phyloP scores from a whole-genome alignment of 2,797 vertebrate genomes.

The Lithobates sylvaticus region DNA sequence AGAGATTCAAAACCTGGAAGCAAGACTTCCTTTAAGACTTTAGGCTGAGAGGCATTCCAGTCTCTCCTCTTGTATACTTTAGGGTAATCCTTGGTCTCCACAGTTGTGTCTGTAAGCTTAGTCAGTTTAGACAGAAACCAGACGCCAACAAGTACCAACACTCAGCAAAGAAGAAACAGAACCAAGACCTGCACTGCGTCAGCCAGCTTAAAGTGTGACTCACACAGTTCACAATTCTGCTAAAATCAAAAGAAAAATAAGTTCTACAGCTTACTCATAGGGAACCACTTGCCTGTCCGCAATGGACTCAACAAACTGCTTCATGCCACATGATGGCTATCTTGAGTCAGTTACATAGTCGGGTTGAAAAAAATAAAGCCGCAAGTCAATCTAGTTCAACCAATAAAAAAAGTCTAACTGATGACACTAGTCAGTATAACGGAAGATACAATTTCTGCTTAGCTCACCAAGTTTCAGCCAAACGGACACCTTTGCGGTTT shows the following conservation, averaged over 20 bases:
- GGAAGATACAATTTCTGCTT: background rate
- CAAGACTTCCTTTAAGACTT: conserved; percentile 10
- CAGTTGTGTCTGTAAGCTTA: conserved; percentile 8
- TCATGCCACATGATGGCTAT: background rate
- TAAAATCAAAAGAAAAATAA: background rate
- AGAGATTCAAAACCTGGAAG: background rate
- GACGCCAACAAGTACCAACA: conserved; percentile 15
- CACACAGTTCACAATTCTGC: background rate
- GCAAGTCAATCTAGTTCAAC: no score
- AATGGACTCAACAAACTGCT: background rate
- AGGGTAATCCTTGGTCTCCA: background rate
- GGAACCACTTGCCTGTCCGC: background rate
- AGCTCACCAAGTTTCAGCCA: background rate
- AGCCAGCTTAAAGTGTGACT: conserved; percentile 6
- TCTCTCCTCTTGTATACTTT: background rate
- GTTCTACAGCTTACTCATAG: background rate
- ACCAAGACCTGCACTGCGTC: conserved; percentile 10
- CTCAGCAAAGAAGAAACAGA: conserved; percentile 12
- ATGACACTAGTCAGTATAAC: background rate
- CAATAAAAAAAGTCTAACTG: no score
- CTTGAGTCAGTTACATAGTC: background rate
- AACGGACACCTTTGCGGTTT: background rate
- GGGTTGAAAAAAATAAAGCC: no score
- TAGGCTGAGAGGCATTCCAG: background rate
- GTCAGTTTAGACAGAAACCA: conserved; percentile 25